Conservation (phyloP, 2,888 invertebrate species). For the Lordiphosa andalusiaca region DNA sequence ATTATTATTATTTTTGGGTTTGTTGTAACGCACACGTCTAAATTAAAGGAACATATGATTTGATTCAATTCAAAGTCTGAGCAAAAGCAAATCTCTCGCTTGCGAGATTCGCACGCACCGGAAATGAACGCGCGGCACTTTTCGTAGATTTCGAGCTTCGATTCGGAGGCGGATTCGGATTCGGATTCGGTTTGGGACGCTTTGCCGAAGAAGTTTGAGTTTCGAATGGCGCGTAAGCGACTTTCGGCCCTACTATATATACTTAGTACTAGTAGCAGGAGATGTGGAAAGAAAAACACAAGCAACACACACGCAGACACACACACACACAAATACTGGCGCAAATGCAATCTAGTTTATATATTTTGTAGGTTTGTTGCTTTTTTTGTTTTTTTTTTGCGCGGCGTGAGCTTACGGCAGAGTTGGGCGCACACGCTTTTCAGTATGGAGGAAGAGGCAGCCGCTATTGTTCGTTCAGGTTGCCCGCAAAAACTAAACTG, state of each 20-base stretch:
- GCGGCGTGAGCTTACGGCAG: constrained; percentile 31
- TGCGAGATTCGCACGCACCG: constrained; percentile 37
- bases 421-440: constrained; percentile 14
- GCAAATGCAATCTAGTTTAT: constrained; percentile 65
- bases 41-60: constrained; percentile 30
- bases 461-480: constrained; percentile 46
- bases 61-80: constrained; percentile 13
- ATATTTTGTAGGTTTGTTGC: constrained; percentile 51
- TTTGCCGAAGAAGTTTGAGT: constrained; percentile 46
- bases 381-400: constrained; percentile 40
- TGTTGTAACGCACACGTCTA: constrained; percentile 35
- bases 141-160: constrained; percentile 2
- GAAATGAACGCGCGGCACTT: constrained; percentile 34
- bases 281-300: constrained; percentile 43
- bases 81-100: constrained; percentile 7
- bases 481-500: constrained; percentile 50
- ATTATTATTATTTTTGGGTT: constrained; percentile 6
- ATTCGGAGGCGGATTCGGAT: constrained; percentile 1
- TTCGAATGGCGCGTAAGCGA: constrained; percentile 61
- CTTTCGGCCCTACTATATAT: constrained; percentile 68
- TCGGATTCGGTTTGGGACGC: constrained; percentile 29
- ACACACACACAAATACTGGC: constrained; percentile 14
- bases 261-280: constrained; percentile 40
- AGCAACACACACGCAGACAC: constrained; percentile 7
- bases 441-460: constrained; percentile 22